phyloP scores from a whole-genome alignment of 2,888 invertebrate genomes.

The Drosophila putrida region DNA sequence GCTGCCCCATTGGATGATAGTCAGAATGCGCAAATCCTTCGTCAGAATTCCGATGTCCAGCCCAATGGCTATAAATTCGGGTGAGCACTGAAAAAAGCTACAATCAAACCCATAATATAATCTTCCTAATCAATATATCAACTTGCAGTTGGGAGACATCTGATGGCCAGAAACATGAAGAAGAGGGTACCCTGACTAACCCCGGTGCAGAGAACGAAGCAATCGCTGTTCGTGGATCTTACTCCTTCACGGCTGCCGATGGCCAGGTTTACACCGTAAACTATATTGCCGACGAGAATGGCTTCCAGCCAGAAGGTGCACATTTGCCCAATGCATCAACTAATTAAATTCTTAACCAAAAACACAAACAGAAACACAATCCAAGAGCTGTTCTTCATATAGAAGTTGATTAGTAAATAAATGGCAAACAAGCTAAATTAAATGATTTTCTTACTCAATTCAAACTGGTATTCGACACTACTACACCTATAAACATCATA shows the following conservation, averaged over 20 bases:
- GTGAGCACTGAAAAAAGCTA: conserved; percentile 82
- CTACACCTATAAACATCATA: not conserved
- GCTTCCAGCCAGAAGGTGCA: conserved; percentile 86
- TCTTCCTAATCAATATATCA: not conserved
- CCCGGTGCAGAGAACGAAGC: conserved; percentile 87
- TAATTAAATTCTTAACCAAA: conserved; percentile 23
- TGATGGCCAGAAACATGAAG: conserved; percentile 86
- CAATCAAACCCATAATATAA: not conserved
- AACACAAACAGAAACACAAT: conserved; percentile 5
- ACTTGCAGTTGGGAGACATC: conserved; percentile 83
- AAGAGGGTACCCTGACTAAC: conserved; percentile 86
- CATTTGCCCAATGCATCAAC: conserved; percentile 69
- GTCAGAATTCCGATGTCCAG: conserved; percentile 86
- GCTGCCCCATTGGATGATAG: conserved; percentile 74
- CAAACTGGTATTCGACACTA: not conserved
- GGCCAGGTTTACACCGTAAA: conserved; percentile 87
- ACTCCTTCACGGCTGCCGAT: conserved; percentile 87
- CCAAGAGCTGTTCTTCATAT: conserved; percentile 75
- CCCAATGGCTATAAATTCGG: conserved; percentile 87
- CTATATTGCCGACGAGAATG: conserved; percentile 84
- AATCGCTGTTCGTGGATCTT: conserved; percentile 86
- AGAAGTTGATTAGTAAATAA: conserved; percentile 67
- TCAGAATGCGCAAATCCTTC: conserved; percentile 69
- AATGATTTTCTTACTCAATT: not conserved
- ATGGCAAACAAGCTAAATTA: conserved; percentile 50